A percentile compares a stretch with the other conserved stretches of the same genome.
These are phyloP conservation scores for Discoglossus pictus DNA, from an alignment of 2,797 vertebrate species.

Conservation along the genomic window DNA sequence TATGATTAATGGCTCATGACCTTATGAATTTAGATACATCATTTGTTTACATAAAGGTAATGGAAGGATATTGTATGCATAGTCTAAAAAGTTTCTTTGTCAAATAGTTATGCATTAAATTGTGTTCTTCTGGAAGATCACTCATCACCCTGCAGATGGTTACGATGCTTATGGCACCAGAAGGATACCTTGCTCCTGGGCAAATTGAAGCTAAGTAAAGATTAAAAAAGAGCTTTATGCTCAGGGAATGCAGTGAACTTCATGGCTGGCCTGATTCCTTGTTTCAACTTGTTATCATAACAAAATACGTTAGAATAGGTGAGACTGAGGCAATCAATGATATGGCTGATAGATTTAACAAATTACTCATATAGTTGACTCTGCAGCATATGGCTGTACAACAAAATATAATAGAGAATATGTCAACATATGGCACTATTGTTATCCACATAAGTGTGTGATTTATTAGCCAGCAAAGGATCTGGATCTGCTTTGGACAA, in stretches of 20 bases:
- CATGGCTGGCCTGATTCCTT: conserved; percentile 37
- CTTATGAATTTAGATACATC: neutral
- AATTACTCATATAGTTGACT: conserved; percentile 60
- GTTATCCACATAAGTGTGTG: too few relatives aligned
- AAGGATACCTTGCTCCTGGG: conserved; percentile 30
- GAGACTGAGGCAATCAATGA: conserved; percentile 56
- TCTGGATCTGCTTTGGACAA: too few relatives aligned
- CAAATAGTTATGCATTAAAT: conserved; percentile 14
- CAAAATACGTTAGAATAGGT: conserved; percentile 37
- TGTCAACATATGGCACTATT: too few relatives aligned
- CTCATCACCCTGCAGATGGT: conserved; percentile 30
- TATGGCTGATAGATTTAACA: conserved; percentile 61
- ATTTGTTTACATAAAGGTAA: conserved; percentile 6
- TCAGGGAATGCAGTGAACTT: conserved; percentile 28
- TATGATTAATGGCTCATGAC: conserved; percentile 11
- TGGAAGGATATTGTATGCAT: conserved; percentile 11
- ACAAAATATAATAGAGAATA: too few relatives aligned
- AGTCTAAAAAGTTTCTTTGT: conserved; percentile 11
- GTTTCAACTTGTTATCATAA: conserved; percentile 37
- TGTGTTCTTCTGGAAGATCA: conserved; percentile 20
- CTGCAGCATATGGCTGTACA: too few relatives aligned
- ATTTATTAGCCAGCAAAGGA: too few relatives aligned
- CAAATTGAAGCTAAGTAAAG: conserved; percentile 37
- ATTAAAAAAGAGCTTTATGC: conserved; percentile 9
- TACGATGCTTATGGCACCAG: conserved; percentile 6